Conservation (phyloP, 2,888 invertebrate genomes). For the Xanthostigma xanthostigma region DNA sequence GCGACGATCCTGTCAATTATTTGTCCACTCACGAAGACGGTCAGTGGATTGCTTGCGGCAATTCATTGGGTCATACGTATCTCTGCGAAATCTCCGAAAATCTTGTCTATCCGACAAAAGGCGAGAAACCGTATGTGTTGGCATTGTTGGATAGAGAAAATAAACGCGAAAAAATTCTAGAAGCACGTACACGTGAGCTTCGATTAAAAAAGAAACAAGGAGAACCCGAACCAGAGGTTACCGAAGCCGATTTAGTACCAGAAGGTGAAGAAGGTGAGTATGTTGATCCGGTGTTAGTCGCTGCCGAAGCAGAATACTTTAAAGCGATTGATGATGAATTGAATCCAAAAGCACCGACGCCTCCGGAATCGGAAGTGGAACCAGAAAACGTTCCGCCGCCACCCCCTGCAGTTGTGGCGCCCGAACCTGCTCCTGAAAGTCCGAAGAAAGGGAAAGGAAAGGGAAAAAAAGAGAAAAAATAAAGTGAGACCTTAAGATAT, state of each 20-base stretch:
- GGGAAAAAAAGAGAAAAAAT: background rate
- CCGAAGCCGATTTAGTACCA: constrained; percentile 10
- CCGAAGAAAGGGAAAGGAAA: constrained; percentile 7
- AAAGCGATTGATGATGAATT: constrained; percentile 16
- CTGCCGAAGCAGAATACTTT: constrained; percentile 20
- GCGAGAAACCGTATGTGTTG: constrained; percentile 60
- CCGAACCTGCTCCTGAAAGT: constrained; percentile 10
- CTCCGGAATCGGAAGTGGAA: background rate
- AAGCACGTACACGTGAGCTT: constrained; percentile 71
- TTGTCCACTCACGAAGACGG: constrained; percentile 57
- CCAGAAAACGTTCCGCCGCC: background rate
- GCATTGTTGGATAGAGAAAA: constrained; percentile 77
- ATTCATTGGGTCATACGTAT: constrained; percentile 60
- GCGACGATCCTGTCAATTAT: constrained; percentile 51
- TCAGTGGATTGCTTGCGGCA: constrained; percentile 59
- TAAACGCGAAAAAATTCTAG: constrained; percentile 77
- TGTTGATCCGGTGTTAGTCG: constrained; percentile 16
- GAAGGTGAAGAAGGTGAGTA: constrained; percentile 5
- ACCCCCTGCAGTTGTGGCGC: constrained; percentile 8
- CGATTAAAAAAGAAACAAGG: constrained; percentile 19
- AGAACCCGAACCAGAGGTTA: constrained; percentile 20
- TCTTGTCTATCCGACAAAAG: constrained; percentile 53
- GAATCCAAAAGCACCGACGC: constrained; percentile 5
- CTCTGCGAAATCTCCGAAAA: constrained; percentile 65
- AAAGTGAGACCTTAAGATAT: no score